These are phyloP conservation scores for Hemithea aestivaria DNA, from an alignment of 2,888 invertebrate species.

Conservation along the genomic window DNA sequence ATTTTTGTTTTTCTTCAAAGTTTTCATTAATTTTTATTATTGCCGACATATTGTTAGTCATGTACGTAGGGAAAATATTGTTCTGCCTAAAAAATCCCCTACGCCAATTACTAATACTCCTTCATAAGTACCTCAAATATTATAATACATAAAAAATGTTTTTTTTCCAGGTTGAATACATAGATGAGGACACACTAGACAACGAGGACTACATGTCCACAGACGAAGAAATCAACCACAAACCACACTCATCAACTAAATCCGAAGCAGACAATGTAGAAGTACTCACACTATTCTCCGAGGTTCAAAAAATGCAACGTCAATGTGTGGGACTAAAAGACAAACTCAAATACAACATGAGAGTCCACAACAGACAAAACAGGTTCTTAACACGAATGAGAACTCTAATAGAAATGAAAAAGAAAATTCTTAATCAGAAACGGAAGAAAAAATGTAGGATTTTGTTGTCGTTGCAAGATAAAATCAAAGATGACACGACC, in stretches of 20 bases:
- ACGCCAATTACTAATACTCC: too few relatives aligned
- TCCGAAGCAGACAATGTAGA: constrained; percentile 39
- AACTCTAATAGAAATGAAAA: constrained; percentile 60
- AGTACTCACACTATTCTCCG: constrained; percentile 59
- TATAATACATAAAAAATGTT: too few relatives aligned
- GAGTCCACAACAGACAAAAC: constrained; percentile 57
- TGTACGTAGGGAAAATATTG: too few relatives aligned
- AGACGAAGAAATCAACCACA: constrained; percentile 34
- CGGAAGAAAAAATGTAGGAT: constrained; percentile 67
- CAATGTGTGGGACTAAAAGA: constrained; percentile 55
- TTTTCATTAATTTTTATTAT: too few relatives aligned
- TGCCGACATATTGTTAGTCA: too few relatives aligned
- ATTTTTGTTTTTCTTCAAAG: too few relatives aligned
- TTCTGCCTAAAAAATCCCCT: too few relatives aligned
- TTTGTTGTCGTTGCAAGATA: constrained; percentile 62
- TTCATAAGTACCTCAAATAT: too few relatives aligned
- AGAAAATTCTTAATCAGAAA: constrained; percentile 57
- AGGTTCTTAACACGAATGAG: constrained; percentile 51
- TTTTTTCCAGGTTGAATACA: constrained; percentile 68
- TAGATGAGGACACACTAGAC: constrained; percentile 66
- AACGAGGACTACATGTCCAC: constrained; percentile 52
- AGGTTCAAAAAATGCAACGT: constrained; percentile 65
- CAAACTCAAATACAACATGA: constrained; percentile 59
- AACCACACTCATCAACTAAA: too few relatives aligned
- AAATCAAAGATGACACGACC: constrained; percentile 64